phyloP scores from a whole-genome alignment of 2,797 vertebrate species.

The Babyrousa celebensis region DNA sequence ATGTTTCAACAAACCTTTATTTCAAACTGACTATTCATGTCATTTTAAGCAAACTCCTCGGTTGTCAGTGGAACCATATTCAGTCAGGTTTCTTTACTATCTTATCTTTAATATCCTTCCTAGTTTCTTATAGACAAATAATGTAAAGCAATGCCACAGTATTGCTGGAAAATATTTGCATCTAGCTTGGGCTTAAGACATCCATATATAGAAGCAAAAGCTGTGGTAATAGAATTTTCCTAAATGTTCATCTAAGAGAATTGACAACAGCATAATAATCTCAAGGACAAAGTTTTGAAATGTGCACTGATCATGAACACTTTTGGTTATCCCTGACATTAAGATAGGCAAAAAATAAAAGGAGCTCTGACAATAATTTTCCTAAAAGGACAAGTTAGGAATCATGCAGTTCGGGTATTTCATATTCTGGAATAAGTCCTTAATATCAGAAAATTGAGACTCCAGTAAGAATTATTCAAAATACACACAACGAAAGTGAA shows the following conservation, averaged over 20 bases:
- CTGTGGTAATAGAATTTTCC: slow-evolving; percentile 1
- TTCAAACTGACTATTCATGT: slow-evolving; percentile 41
- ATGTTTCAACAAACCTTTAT: slow-evolving; percentile 63
- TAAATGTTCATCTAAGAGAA: slow-evolving; percentile 66
- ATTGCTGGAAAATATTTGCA: slow-evolving; percentile 30
- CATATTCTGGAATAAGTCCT: slow-evolving; percentile 44
- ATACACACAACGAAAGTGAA: slow-evolving; percentile 23
- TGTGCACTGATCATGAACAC: not conserved
- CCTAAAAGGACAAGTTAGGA: not conserved
- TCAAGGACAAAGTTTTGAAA: slow-evolving; percentile 54
- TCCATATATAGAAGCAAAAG: not conserved
- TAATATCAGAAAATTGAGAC: slow-evolving; percentile 33
- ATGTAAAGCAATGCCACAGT: not conserved
- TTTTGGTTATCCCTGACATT: not conserved
- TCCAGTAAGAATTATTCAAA: not conserved
- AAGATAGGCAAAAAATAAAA: slow-evolving; percentile 38
- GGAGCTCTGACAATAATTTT: slow-evolving; percentile 17
- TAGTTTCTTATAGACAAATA: slow-evolving; percentile 49
- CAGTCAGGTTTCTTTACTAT: not conserved
- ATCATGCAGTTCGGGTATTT: not conserved
- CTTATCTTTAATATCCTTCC: not conserved
- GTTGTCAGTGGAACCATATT: slow-evolving; percentile 2
- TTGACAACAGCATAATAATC: not conserved
- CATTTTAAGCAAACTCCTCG: slow-evolving; percentile 46
- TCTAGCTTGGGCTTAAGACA: not conserved